Base-by-base conservation (phyloP, 2,888 invertebrate species). In the Imbricaverruca yamaguchii region DNA sequence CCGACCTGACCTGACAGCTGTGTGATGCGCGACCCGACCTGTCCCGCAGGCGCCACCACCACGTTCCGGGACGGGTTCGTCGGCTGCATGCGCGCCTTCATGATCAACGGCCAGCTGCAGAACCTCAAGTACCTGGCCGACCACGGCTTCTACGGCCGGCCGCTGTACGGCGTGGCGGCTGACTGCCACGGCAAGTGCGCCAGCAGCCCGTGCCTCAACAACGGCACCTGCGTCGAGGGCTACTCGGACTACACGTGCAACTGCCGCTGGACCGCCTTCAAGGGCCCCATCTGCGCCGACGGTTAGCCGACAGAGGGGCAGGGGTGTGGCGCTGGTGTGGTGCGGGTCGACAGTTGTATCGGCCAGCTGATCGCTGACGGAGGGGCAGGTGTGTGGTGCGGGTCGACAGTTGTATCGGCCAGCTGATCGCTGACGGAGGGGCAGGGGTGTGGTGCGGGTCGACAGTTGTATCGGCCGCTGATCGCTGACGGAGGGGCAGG, bases 221-320 rank as follows among this genome's bases (percentile, higher is more conserved):
- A 97, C 87, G 98, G 98, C 83, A 97, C 97, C 0, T 98, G 98
- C 85, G 91, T 91, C 81, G 98, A 98, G 88, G 91, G 92, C n/a
- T 98, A 97, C 88, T 95, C 96, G 87, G 92, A 93, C 11, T 98
- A 97, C 88, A 90, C 90, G 81, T 98, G 98, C 88, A 97, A 98
- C 88, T 98, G 98, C 85, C 93, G 98, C 84, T 98, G 96, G 93
- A 98, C 98, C 61, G 94, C 98, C 13, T 98, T 97, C 89, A 96
- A 98, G 88, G 98, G 98, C 81, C 97, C 97, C 81, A 97, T 97
- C 87, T 98, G 97, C 87, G 96, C 96, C 80, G 96, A 96, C 87
- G 95, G 93, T 74, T 2, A 59, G 59, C 12, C 7, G 59, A 13
- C 59, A 1, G 59, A 15, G 15, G 59, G 59, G 59, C 59, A 15